Conservation (phyloP, 2,113 vertebrate genomes). For the Crotophaga sulcirostris region DNA sequence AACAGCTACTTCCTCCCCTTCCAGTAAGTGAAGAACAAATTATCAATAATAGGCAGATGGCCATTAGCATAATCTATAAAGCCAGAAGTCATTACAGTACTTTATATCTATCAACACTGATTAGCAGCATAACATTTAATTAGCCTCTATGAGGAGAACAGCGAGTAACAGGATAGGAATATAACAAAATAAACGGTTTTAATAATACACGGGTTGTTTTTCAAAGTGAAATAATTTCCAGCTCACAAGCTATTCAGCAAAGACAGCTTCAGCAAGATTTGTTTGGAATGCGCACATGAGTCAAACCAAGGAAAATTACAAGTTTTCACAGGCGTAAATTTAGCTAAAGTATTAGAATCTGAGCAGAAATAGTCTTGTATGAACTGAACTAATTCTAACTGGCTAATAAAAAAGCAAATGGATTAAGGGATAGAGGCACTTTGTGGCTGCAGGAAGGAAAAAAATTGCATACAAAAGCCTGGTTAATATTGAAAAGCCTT, state of each 20-base stretch:
- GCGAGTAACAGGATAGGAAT: slow-evolving; percentile 41
- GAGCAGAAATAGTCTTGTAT: slow-evolving; percentile 26
- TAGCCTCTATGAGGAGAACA: slow-evolving; percentile 64
- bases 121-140: slow-evolving; percentile 76
- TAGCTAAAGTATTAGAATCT: slow-evolving; percentile 33
- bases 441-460: not conserved
- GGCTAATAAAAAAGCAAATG: slow-evolving; percentile 38
- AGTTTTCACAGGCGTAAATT: not conserved
- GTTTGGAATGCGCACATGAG: not conserved
- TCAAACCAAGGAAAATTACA: slow-evolving; percentile 51
- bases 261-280: not conserved
- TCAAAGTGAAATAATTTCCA: slow-evolving; percentile 56
- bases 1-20: slow-evolving; percentile 58
- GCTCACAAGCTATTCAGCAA: slow-evolving; percentile 10
- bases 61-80: slow-evolving; percentile 79
- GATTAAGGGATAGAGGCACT: slow-evolving; percentile 6
- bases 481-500: not conserved
- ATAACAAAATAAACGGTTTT: slow-evolving; percentile 65
- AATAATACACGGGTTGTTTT: slow-evolving; percentile 45
- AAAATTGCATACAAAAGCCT: not conserved
- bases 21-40: slow-evolving; percentile 68
- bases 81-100: slow-evolving; percentile 71
- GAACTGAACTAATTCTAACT: not conserved
- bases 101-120: slow-evolving; percentile 76
- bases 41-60: slow-evolving; percentile 79